Conservation (phyloP, 2,888 invertebrate species). For the Dicranocentrus wangi region DNA sequence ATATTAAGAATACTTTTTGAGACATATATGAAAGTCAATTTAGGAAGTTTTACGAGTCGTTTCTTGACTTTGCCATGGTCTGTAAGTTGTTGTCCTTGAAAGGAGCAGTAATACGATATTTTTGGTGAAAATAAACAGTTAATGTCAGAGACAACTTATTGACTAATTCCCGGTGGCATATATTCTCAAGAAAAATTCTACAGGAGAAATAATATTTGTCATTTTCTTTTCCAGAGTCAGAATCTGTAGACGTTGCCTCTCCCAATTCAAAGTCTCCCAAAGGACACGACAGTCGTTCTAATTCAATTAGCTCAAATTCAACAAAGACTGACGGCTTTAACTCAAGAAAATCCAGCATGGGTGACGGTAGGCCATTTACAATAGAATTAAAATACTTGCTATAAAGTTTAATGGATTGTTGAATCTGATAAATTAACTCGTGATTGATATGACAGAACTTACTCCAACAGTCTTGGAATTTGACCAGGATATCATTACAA, state of each 20-base stretch:
- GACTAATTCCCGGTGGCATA: no score
- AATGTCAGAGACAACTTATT: conserved; percentile 7
- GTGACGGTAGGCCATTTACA: conserved; percentile 36
- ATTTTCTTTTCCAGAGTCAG: conserved; percentile 41
- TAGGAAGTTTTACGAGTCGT: background rate
- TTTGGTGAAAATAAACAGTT: background rate
- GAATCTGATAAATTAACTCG: no score
- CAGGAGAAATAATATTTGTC: background rate
- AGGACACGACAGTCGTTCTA: conserved; percentile 22
- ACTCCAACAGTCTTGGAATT: conserved; percentile 70
- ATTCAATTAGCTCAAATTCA: conserved; percentile 32
- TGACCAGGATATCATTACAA: conserved; percentile 71
- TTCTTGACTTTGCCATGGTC: background rate
- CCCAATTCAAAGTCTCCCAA: conserved; percentile 4
- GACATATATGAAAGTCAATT: background rate
- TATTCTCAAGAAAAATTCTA: no score
- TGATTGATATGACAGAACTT: conserved; percentile 45
- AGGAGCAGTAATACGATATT: background rate
- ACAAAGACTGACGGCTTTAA: conserved; percentile 43
- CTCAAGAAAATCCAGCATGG: conserved; percentile 54
- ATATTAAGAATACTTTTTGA: background rate
- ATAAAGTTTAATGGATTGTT: background rate
- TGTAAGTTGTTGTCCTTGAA: conserved; percentile 12
- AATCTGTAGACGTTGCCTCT: conserved; percentile 15
- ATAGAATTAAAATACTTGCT: background rate